Evolutionary conservation across 2,888 invertebrate species (phyloP).

Genomic region (Thyatira batis): DNA sequence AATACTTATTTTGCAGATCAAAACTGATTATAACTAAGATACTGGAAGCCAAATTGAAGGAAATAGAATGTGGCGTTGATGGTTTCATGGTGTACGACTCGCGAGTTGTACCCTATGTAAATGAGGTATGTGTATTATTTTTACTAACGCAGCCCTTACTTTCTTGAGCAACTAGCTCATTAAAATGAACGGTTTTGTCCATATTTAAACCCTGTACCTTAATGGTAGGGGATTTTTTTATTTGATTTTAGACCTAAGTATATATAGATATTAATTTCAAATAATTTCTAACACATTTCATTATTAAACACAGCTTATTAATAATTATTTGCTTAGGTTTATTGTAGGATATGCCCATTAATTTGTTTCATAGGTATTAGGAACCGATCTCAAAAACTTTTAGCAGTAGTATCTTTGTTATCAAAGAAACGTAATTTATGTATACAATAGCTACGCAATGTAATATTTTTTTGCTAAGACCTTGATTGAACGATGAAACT

Average conservation of each 20-base stretch:
- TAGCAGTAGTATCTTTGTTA: background rate
- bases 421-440: background rate
- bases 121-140: constrained; percentile 59
- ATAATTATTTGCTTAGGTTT: too few species aligned
- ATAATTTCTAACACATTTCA: too few species aligned
- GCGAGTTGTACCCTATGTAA: constrained; percentile 81
- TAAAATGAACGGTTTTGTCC: too few species aligned
- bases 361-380: too few species aligned
- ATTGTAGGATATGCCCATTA: too few species aligned
- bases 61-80: constrained; percentile 84
- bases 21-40: constrained; percentile 69
- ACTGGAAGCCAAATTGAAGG: constrained; percentile 75
- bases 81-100: constrained; percentile 88
- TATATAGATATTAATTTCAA: too few species aligned
- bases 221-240: too few species aligned
- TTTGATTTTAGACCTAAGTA: too few species aligned
- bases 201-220: too few species aligned
- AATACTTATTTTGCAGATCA: constrained; percentile 57
- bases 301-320: too few species aligned
- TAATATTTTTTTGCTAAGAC: constrained; percentile 10
- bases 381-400: background rate
- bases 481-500: background rate
- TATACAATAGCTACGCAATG: constrained; percentile 6
- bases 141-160: background rate
- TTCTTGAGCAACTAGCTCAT: background rate